Percentiles rank a stretch among this genome's conserved stretches.
Evolutionary conservation across 2,888 invertebrate genomes (phyloP).

Genomic region (Neelides folsomi): DNA sequence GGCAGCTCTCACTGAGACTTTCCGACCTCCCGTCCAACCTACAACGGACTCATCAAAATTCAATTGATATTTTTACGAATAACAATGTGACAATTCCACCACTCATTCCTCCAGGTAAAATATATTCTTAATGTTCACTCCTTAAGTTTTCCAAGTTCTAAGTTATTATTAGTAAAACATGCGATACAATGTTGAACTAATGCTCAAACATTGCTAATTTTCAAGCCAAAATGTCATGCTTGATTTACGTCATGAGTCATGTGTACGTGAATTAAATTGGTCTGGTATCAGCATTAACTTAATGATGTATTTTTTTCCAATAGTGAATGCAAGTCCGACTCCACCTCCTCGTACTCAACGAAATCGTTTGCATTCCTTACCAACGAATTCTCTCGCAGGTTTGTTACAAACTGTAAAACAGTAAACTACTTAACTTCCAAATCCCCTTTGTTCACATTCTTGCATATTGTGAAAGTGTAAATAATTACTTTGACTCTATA

Average conservation of each 20-base stretch:
- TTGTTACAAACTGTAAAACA: constrained; percentile 8
- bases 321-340: constrained; percentile 34
- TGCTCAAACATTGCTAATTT: too few relatives aligned
- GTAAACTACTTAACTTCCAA: too few relatives aligned
- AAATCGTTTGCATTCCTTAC: constrained; percentile 37
- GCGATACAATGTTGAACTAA: too few relatives aligned
- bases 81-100: constrained; percentile 26
- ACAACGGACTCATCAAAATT: constrained; percentile 48
- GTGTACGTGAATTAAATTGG: not conserved
- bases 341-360: constrained; percentile 36
- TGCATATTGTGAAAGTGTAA: not conserved
- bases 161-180: too few relatives aligned
- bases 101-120: constrained; percentile 11
- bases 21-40: constrained; percentile 90
- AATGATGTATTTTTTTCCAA: constrained; percentile 9
- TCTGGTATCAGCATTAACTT: not conserved
- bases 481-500: constrained; percentile 1
- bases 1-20: constrained; percentile 86
- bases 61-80: constrained; percentile 28
- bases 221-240: too few relatives aligned
- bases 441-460: too few relatives aligned
- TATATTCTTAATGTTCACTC: not conserved
- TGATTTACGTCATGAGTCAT: too few relatives aligned
- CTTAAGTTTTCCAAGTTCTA: too few relatives aligned
- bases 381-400: constrained; percentile 35